These are phyloP conservation scores for Netelia virgata DNA, from an alignment of 2,888 invertebrate genomes.

Conservation along the genomic window DNA sequence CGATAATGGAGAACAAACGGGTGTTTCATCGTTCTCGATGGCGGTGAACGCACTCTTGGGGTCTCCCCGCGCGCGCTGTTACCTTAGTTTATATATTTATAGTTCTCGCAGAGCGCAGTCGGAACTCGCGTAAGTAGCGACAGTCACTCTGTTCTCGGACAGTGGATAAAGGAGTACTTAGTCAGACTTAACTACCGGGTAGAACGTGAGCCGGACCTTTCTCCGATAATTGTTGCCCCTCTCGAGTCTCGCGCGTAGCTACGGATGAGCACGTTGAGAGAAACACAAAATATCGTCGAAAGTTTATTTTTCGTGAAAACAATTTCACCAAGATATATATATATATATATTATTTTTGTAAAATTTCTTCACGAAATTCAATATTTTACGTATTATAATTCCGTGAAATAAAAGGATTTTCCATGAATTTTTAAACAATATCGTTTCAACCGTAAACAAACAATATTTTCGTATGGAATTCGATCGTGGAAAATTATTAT, in stretches of 20 bases:
- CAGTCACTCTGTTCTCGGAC: constrained; percentile 63
- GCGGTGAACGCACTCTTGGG: constrained; percentile 59
- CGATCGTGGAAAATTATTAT: too few species aligned
- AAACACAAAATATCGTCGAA: background rate
- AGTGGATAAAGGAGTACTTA: constrained; percentile 58
- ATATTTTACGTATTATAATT: too few species aligned
- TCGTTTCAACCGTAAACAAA: too few species aligned
- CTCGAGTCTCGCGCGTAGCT: constrained; percentile 18
- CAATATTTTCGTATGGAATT: too few species aligned
- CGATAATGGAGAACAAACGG: constrained; percentile 70
- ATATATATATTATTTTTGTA: too few species aligned
- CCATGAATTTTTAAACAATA: too few species aligned
- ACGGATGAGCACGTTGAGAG: background rate
- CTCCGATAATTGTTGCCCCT: constrained; percentile 35
- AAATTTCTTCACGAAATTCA: too few species aligned
- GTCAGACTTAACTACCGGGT: constrained; percentile 48
- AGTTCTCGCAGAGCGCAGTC: constrained; percentile 10
- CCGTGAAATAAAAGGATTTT: too few species aligned
- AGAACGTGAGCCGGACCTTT: constrained; percentile 11
- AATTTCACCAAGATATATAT: background rate
- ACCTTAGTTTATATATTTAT: constrained; percentile 32
- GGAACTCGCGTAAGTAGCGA: constrained; percentile 65
- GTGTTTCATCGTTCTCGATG: constrained; percentile 47
- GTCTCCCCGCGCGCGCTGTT: constrained; percentile 53
- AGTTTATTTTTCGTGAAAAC: background rate